Conservation (phyloP, 2,113 vertebrate genomes). For the Myocastor coypus region DNA sequence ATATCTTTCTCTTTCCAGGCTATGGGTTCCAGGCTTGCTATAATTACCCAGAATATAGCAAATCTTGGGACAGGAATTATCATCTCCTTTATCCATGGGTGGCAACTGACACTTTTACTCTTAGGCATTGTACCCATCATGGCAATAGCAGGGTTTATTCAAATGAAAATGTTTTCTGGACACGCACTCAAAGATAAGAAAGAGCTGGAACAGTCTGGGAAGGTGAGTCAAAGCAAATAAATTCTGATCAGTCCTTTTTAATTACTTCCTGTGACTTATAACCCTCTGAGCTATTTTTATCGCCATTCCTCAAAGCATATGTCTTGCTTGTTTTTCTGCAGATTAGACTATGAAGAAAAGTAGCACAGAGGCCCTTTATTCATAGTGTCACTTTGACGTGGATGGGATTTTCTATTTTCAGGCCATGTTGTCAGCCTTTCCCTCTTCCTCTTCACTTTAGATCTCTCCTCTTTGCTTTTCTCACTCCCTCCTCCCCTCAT, state of each 20-base stretch:
- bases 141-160: slow-evolving; percentile 90
- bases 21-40: slow-evolving; percentile 92
- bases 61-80: slow-evolving; percentile 95
- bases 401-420: background rate
- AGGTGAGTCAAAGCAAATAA: slow-evolving; percentile 86
- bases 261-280: background rate
- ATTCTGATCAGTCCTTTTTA: background rate
- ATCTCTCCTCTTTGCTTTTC: background rate
- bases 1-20: slow-evolving; percentile 85
- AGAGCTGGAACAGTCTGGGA: slow-evolving; percentile 95
- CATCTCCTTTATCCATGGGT: slow-evolving; percentile 95
- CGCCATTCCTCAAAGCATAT: background rate
- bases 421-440: background rate
- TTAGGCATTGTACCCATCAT: slow-evolving; percentile 93
- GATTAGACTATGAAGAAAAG: slow-evolving; percentile 31
- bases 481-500: background rate
- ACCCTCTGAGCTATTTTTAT: background rate
- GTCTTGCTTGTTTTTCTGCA: background rate
- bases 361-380: background rate
- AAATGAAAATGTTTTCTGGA: slow-evolving; percentile 94
- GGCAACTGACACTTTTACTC: slow-evolving; percentile 95
- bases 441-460: background rate
- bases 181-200: slow-evolving; percentile 94
- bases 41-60: slow-evolving; percentile 93
- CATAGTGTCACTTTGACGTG: background rate